A percentile compares a stretch with the other conserved stretches of the same genome.
Evolutionary conservation across 2,113 vertebrate genomes (phyloP).

Genomic region (Carlito syrichta): DNA sequence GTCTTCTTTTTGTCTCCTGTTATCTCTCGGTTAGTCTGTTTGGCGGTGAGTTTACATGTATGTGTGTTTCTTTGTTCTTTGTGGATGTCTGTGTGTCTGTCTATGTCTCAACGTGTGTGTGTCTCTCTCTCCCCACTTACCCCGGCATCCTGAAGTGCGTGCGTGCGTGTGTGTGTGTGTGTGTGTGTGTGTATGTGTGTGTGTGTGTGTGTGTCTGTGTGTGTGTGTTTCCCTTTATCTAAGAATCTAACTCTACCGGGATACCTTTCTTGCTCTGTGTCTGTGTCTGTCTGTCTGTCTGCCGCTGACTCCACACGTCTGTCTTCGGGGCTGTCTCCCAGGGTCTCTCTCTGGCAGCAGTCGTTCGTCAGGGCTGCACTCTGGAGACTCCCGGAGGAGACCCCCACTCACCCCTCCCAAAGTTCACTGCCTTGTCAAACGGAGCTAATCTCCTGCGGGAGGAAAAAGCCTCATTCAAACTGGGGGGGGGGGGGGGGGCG

Average conservation of each 20-base stretch:
- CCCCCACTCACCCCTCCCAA: conserved; percentile 82
- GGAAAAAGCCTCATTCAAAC: conserved; percentile 85
- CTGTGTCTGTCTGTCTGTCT: conserved; percentile 32
- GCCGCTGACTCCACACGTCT: conserved; percentile 35
- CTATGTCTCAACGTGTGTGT: not conserved
- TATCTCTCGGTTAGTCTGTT: not conserved
- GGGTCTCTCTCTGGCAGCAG: conserved; percentile 74
- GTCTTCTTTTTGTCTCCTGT: not conserved
- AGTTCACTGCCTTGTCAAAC: conserved; percentile 88
- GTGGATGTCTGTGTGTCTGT: not conserved
- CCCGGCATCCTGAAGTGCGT: not conserved
- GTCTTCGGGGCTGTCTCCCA: conserved; percentile 19
- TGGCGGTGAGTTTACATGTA: not conserved
- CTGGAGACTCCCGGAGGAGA: conserved; percentile 81
- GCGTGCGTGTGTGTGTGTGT: not conserved
- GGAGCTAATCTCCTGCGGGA: conserved; percentile 84
- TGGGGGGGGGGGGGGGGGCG: conserved; percentile 64
- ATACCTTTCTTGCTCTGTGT: not conserved
- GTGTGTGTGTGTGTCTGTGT: not conserved
- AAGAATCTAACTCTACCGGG: conserved; percentile 56
- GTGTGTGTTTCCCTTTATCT: not conserved
- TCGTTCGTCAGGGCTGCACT: conserved; percentile 76
- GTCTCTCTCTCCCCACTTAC: not conserved
- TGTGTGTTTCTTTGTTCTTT: not conserved
- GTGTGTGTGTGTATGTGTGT: too few species aligned